phyloP scores from a whole-genome alignment of 2,888 invertebrate genomes.

The Hipparchia sbordonii region DNA sequence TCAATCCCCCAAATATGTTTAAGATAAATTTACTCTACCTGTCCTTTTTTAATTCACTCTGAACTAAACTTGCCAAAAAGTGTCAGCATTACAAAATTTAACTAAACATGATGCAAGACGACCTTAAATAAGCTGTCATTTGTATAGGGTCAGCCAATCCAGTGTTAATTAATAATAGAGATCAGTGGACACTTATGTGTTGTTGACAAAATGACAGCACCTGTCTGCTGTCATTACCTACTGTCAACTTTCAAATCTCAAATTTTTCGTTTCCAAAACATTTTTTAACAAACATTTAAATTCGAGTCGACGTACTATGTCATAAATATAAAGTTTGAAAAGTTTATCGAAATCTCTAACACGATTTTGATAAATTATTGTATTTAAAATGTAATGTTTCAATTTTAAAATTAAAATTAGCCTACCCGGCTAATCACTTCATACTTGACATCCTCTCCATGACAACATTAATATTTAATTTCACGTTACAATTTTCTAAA shows the following conservation, averaged over 20 bases:
- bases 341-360: slow-evolving; percentile 2
- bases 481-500: slow-evolving; percentile 53
- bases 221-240: too few relatives aligned
- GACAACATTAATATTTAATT: slow-evolving; percentile 60
- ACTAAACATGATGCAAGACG: too few relatives aligned
- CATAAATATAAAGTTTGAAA: neutral
- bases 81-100: too few relatives aligned
- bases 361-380: neutral
- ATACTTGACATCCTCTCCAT: slow-evolving; percentile 72
- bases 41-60: too few relatives aligned
- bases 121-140: too few relatives aligned
- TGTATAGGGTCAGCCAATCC: too few relatives aligned
- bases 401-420: slow-evolving; percentile 13
- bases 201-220: too few relatives aligned
- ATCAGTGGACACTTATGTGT: too few relatives aligned
- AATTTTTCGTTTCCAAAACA: neutral
- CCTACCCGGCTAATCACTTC: slow-evolving; percentile 37
- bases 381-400: slow-evolving; percentile 9
- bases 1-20: too few relatives aligned
- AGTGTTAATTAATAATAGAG: too few relatives aligned
- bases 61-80: too few relatives aligned
- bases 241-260: neutral
- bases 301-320: neutral
- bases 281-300: neutral
- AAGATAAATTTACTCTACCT: too few relatives aligned